These are phyloP conservation scores for Enteromius paludinosus DNA, from an alignment of 2,797 vertebrate species.

Conservation along the genomic window DNA sequence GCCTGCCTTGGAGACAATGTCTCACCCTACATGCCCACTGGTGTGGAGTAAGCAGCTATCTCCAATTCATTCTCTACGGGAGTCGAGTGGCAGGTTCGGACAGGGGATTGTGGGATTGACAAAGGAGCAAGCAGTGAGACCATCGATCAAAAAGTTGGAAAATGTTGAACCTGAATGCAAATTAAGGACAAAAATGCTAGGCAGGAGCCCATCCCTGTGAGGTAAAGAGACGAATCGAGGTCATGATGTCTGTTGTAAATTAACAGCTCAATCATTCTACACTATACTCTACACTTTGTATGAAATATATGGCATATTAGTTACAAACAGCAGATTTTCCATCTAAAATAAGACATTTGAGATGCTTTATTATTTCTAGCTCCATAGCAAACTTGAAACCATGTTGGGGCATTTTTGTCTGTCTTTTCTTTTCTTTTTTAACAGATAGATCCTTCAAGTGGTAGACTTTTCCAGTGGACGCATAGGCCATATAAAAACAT, in stretches of 20 bases:
- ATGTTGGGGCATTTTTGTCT: not conserved
- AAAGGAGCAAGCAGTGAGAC: not conserved
- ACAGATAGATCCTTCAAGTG: too few relatives aligned
- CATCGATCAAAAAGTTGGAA: not conserved
- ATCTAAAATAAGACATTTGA: not conserved
- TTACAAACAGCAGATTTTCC: not conserved
- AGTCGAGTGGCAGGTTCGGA: not conserved
- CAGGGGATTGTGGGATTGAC: not conserved
- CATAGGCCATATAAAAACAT: not conserved
- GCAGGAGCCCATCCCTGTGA: not conserved
- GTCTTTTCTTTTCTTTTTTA: too few relatives aligned
- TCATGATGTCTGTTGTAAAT: not conserved
- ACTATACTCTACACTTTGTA: not conserved
- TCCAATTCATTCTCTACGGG: not conserved
- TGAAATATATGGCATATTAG: not conserved
- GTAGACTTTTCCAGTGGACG: not conserved
- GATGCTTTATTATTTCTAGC: not conserved
- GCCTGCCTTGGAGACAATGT: constrained; percentile 13
- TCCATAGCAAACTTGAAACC: not conserved
- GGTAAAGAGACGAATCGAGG: not conserved
- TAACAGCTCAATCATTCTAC: not conserved
- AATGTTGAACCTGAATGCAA: not conserved
- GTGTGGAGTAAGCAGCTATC: not conserved
- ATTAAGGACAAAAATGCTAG: not conserved
- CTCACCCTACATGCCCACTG: constrained; percentile 7